These are phyloP conservation scores for Pentalonia nigronervosa DNA, from an alignment of 1,140 invertebrate genomes.

Conservation along the genomic window DNA sequence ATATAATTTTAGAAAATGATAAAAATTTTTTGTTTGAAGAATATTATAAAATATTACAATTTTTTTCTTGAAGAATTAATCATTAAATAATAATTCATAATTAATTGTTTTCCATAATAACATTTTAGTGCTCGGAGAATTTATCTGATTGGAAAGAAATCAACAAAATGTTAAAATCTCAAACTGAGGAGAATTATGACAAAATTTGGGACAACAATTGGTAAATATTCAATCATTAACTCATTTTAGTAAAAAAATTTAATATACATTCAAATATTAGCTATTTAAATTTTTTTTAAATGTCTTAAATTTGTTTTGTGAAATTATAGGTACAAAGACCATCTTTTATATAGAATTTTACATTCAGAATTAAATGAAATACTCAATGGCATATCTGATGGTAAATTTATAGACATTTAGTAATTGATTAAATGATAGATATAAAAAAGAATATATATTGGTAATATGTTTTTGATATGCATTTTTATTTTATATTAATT, in stretches of 20 bases:
- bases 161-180: constrained; percentile 32
- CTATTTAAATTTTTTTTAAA: not conserved
- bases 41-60: constrained; percentile 18
- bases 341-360: constrained; percentile 22
- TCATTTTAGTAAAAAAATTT: not conserved
- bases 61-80: not conserved
- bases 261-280: not conserved
- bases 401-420: constrained; percentile 19
- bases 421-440: not conserved
- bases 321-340: constrained; percentile 19
- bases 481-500: not conserved
- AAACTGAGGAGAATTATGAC: constrained; percentile 20
- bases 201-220: constrained; percentile 31
- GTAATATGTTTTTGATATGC: not conserved
- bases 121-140: not conserved
- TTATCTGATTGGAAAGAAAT: constrained; percentile 38
- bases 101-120: not conserved
- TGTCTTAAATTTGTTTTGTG: too few species aligned
- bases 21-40: constrained; percentile 39
- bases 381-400: not conserved
- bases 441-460: constrained; percentile 36
- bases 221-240: not conserved
- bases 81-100: not conserved
- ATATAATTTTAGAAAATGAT: not conserved
- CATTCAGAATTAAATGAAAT: constrained; percentile 29